Percentiles rank a stretch among this genome's conserved stretches.
These are phyloP conservation scores for Sesia apiformis DNA, from an alignment of 2,888 invertebrate genomes.

Conservation along the genomic window DNA sequence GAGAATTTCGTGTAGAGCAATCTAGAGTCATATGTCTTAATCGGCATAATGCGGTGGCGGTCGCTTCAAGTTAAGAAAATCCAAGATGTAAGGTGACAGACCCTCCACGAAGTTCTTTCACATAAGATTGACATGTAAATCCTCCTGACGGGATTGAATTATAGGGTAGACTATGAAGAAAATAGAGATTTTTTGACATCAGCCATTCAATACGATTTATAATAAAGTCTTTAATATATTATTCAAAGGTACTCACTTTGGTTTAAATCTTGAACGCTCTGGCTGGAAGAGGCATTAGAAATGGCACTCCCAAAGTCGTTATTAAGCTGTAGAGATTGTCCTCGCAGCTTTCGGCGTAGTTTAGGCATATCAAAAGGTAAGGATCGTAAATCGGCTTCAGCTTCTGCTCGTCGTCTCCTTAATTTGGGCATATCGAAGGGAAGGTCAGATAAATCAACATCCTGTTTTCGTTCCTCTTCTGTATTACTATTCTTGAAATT, in stretches of 20 bases:
- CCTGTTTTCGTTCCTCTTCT: conserved; percentile 64
- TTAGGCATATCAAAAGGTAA: conserved; percentile 95
- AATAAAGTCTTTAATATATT: background rate
- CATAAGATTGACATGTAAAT: conserved; percentile 43
- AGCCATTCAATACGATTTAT: too few species aligned
- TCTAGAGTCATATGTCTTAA: conserved; percentile 66
- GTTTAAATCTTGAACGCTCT: conserved; percentile 84
- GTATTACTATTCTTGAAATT: conserved; percentile 76
- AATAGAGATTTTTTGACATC: conserved; percentile 1
- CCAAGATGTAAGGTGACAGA: conserved; percentile 48
- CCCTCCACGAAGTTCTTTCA: conserved; percentile 39
- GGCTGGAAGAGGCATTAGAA: conserved; percentile 87
- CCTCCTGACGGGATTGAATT: conserved; percentile 25
- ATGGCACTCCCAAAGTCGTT: conserved; percentile 79
- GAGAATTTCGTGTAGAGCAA: conserved; percentile 46
- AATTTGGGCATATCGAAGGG: conserved; percentile 94
- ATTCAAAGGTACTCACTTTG: conserved; percentile 61
- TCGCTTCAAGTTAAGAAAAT: conserved; percentile 51
- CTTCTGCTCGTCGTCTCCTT: conserved; percentile 80
- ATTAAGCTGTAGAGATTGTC: conserved; percentile 75
- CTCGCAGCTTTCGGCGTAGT: conserved; percentile 82
- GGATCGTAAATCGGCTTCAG: conserved; percentile 86
- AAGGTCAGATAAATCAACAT: conserved; percentile 83
- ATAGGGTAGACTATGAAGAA: background rate
- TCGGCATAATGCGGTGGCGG: conserved; percentile 63